Evolutionary conservation across 2,888 invertebrate species (phyloP), one percentile per base, ranked within the genome.

Genomic region (Oligia latruncula): DNA sequence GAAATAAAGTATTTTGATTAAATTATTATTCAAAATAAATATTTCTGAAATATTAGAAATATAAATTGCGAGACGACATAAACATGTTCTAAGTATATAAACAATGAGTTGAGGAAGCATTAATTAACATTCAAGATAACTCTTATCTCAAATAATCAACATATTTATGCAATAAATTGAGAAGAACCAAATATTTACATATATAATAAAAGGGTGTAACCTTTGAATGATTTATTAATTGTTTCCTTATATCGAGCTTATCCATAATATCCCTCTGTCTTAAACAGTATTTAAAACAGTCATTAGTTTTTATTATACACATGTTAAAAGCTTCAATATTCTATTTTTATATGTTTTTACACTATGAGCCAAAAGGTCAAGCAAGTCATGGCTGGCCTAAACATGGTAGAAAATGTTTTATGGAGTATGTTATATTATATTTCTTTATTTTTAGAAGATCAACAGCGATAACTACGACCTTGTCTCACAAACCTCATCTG

Each of bases 101-200:
- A 82, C 82, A 70, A 82, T 52, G 23, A 11, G 35, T 80, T 70
- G 46, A 74, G 86, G 81, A 77, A 74, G 60, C 65, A 74, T 52
- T 76, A 43, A 80, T 80, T 62, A 71, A 20, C 67, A 84, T 85
- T 64, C 13, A 58, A 52, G 71, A 84, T 87, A 71, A 74, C 60
- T 76, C 71, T 74, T 80, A 77, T 87, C 71, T 68, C 15, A 29
- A 65, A 68, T 74, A 73, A 76, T 75, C 17, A 67, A 60, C 74
- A 75, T 67, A 70, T 74, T 74, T 70, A 71, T 46, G 77, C 49
- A 72, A 73, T 79, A 58, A 65, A 68, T 68, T 66, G 67, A 75
- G 78, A 83, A 75, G 17, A 73, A 60, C 20, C 35, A 73, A 86
- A 83, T 75, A 72, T 83, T 86, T 70, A 86, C 71, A 29, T 29